Percentiles rank a stretch among this genome's conserved stretches.
These are phyloP conservation scores for Phengaris alcon DNA, from an alignment of 2,888 invertebrate species.

Conservation along the genomic window DNA sequence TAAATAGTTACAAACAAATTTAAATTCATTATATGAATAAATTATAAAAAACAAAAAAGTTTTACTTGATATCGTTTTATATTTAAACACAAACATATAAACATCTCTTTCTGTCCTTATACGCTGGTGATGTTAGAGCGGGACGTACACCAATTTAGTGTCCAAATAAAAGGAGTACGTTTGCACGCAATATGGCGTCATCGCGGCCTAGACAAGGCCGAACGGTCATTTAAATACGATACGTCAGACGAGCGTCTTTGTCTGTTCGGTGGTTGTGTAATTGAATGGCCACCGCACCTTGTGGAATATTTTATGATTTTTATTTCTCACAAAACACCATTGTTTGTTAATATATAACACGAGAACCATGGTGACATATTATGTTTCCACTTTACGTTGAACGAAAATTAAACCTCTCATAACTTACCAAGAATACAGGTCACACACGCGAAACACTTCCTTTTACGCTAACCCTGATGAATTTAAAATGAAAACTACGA, in stretches of 20 bases:
- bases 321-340: neutral
- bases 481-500: neutral
- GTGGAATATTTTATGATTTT: slow-evolving; percentile 44
- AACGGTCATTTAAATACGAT: slow-evolving; percentile 70
- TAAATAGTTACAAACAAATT: neutral
- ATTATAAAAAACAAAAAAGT: slow-evolving; percentile 7
- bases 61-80: slow-evolving; percentile 5
- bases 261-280: slow-evolving; percentile 54
- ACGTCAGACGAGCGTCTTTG: slow-evolving; percentile 68
- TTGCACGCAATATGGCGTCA: slow-evolving; percentile 74
- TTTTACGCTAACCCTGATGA: neutral
- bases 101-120: slow-evolving; percentile 31
- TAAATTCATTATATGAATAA: neutral
- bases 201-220: slow-evolving; percentile 79
- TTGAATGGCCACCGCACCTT: slow-evolving; percentile 39
- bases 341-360: neutral
- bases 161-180: slow-evolving; percentile 69
- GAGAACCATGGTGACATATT: neutral
- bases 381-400: neutral
- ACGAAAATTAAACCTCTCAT: neutral
- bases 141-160: slow-evolving; percentile 59
- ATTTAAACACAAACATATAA: slow-evolving; percentile 27
- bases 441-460: neutral
- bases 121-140: slow-evolving; percentile 45
- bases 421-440: neutral